Evolutionary conservation across 1,140 invertebrate genomes (phyloP), one percentile per base, ranked within the genome.

Genomic region (Zaprionus taronus): DNA sequence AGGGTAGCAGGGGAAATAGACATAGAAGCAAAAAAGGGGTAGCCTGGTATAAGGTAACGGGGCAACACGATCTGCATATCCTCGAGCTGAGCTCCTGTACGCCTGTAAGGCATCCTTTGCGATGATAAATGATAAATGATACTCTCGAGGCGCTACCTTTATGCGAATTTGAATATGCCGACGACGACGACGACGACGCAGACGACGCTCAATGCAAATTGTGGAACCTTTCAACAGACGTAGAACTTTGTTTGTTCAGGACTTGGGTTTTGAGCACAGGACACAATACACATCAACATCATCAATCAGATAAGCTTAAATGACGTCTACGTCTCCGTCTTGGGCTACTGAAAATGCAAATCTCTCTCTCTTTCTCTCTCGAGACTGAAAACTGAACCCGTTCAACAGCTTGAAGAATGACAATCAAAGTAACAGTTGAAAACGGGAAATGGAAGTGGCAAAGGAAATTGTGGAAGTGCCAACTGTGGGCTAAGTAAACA

Each of bases 221-320:
- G 80, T n/a, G 53, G 24, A 47, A 62, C 68, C 81, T 90, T 90
- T 89, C 84, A 89, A 72, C 83, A 66, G 26, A 79, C 58, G 66
- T 51, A 14, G 20, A 22, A 51, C 24, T 36, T 71, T 89, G 85
- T 89, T 89, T 89, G 83, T 85, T 85, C 83, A 85, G 82, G 82
- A 84, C 73, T 51, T 55, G 4, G 47, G 20, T 24, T 14, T 51
- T 51, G 47, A 20, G 47, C 4, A 51, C 63, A 51, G 70, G 56
- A 63, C 63, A 79, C 82, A 81, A 81, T 78, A 70, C 82, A 69
- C 81, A 76, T 74, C 80, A 83, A 68, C 65, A 90, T 90, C 85
- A 90, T 90, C 85, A 90, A 90, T 90, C 85, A 90, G 85, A 90
- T 90, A 90, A 90, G 85, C 85, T 90, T 90, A 90, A 90, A 91